A percentile compares a stretch with the other conserved stretches of the same genome.
Conservation (phyloP, 2,113 vertebrate genomes). For the Eretmochelys imbricata region DNA sequence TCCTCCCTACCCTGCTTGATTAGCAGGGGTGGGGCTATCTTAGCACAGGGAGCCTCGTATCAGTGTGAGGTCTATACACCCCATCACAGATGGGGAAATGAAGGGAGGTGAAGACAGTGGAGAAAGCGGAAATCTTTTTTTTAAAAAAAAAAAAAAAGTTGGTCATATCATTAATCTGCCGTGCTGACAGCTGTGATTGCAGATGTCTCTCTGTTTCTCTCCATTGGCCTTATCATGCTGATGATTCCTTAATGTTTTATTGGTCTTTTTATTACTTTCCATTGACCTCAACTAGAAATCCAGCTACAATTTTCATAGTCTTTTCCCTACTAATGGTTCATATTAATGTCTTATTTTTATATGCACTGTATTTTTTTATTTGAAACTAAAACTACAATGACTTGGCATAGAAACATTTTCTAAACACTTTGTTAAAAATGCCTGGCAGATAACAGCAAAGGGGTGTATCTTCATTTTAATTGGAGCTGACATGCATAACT, state of each 20-base stretch:
- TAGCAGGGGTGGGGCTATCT: too few species aligned
- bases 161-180: background rate
- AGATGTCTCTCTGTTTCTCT: background rate
- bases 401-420: background rate
- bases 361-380: background rate
- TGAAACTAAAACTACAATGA: background rate
- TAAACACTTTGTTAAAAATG: background rate
- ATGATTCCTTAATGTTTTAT: background rate
- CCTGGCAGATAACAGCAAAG: background rate
- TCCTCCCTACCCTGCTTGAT: too few species aligned
- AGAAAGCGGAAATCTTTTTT: background rate
- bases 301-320: background rate
- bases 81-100: background rate
- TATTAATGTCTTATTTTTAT: background rate
- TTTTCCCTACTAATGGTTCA: slow-evolving; percentile 1
- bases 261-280: background rate
- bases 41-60: too few species aligned
- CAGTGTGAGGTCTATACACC: too few species aligned
- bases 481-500: background rate
- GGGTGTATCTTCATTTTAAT: background rate
- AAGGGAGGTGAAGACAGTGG: background rate
- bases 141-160: background rate
- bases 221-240: background rate
- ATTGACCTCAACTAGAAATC: background rate
- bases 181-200: background rate